Conservation (phyloP, 2,797 vertebrate species). For the Cyclopterus lumpus region DNA sequence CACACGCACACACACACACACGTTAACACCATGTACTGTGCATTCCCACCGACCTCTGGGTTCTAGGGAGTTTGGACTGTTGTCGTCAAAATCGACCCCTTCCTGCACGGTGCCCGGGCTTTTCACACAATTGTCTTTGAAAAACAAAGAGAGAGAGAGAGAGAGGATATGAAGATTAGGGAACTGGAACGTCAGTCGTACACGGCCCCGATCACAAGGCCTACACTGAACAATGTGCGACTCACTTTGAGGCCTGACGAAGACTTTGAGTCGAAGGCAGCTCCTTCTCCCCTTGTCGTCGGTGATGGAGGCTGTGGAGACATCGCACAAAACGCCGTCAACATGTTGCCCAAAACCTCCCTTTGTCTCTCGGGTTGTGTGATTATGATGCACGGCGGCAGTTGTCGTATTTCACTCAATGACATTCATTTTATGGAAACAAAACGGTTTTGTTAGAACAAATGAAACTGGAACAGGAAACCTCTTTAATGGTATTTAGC, state of each 20-base stretch:
- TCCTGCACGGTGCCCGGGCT: slow-evolving; percentile 92
- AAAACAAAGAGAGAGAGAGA: slow-evolving; percentile 46
- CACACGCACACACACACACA: neutral
- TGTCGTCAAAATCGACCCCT: slow-evolving; percentile 97
- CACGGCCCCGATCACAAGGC: slow-evolving; percentile 11
- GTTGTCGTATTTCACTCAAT: neutral
- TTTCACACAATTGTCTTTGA: slow-evolving; percentile 98
- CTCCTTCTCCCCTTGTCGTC: slow-evolving; percentile 91
- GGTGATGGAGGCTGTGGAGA: slow-evolving; percentile 90
- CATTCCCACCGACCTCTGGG: slow-evolving; percentile 94
- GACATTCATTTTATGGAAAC: neutral
- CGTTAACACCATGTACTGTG: slow-evolving; percentile 65
- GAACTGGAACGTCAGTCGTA: slow-evolving; percentile 25
- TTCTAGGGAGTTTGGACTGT: slow-evolving; percentile 98
- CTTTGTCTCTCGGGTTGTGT: slow-evolving; percentile 1
- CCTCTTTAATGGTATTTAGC: neutral
- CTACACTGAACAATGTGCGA: slow-evolving; percentile 58
- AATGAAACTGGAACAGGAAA: neutral
- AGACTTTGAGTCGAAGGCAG: slow-evolving; percentile 97
- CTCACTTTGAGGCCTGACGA: slow-evolving; percentile 97
- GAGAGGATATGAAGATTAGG: slow-evolving; percentile 57
- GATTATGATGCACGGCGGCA: neutral
- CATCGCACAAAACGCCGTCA: slow-evolving; percentile 25
- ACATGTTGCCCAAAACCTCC: neutral
- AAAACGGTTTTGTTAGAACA: no score